Conservation (phyloP, 92 coral and sea anemone species). For the Epizoanthus fatuus region DNA sequence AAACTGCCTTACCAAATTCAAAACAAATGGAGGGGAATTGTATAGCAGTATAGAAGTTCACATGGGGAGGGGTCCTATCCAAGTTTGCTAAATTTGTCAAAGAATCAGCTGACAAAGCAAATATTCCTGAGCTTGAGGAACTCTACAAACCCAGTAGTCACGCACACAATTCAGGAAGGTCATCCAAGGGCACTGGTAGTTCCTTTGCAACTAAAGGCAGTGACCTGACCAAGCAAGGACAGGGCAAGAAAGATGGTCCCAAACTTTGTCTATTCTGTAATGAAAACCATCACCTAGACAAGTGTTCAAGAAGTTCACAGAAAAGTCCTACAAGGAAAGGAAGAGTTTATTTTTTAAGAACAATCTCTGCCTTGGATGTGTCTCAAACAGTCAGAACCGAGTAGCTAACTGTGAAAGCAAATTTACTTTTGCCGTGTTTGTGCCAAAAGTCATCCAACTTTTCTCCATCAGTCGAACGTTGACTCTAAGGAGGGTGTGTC, state of each 20-base stretch:
- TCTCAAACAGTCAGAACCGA: constrained; percentile 45
- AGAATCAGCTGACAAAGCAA: constrained; percentile 48
- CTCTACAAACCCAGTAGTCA: constrained; percentile 27
- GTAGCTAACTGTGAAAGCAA: constrained; percentile 48
- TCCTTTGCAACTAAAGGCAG: constrained; percentile 1
- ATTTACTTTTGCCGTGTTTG: constrained; percentile 45
- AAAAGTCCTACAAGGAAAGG: constrained; percentile 48
- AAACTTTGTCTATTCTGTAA: constrained; percentile 44
- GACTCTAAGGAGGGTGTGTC: constrained; percentile 19
- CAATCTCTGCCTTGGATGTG: constrained; percentile 33
- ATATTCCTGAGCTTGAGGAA: constrained; percentile 49
- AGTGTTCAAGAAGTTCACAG: constrained; percentile 50
- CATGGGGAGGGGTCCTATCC: constrained; percentile 46
- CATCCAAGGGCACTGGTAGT: constrained; percentile 21
- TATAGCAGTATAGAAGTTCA: too few species aligned
- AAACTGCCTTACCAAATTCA: too few species aligned
- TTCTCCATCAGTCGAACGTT: constrained; percentile 30
- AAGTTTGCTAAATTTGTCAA: constrained; percentile 44
- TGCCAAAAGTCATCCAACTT: constrained; percentile 50
- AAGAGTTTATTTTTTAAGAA: constrained; percentile 46
- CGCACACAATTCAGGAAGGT: background rate
- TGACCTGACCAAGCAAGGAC: background rate
- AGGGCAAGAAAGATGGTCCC: constrained; percentile 10
- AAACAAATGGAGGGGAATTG: too few species aligned
- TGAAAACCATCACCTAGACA: constrained; percentile 41